Base-by-base conservation (phyloP, 2,113 vertebrate species). In the Syrrhaptes paradoxus region DNA sequence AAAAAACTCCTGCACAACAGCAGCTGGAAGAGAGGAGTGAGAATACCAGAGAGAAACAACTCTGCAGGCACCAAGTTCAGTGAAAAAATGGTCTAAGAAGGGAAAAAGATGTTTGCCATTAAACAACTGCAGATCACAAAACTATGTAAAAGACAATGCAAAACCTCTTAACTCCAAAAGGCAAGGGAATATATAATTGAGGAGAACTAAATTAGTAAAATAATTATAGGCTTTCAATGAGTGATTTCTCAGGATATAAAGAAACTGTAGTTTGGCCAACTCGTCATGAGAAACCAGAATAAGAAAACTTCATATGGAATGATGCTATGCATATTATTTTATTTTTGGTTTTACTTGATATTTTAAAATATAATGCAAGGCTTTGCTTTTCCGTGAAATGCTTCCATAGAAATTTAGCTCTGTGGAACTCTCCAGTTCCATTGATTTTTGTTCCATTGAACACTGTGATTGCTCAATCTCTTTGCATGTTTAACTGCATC, bases 191-290 rank as follows among this genome's bases (percentile, higher is more conserved):
- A 83, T 22, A 10, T 34, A 89, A 89, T 19, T 71, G 43, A 77
- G 54, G 59, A 83, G 38, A 87, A 91, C 11, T 11, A 43, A 94
- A 93, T 85, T 72, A 91, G 52, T 72, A 87, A 89, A 93, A 84
- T 67, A 94, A 95, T 87, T 89, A 61, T 41, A 87, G 38, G 34
- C 18, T 75, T 85, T 82, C 34, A 45, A 24, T 31, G 34, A 65
- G 17, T 78, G 61, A 89, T 87, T 95, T 87, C 85, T 85, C 32
- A 82, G 52, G 61, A 51, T 34, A 85, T 52, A 72, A 89, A 89
- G 45, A 82, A 77, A 74, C 9, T 18, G 10, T 43, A 72, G 52
- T 52, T 86, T 85, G 62, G 52, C 11, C 57, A 48, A 36, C 15
- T 79, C 8, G 3, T 48, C 16, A 4, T 52, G 55, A 94, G 63